Conservation (phyloP, 2,797 vertebrate genomes). For the Nothura maculosa region DNA sequence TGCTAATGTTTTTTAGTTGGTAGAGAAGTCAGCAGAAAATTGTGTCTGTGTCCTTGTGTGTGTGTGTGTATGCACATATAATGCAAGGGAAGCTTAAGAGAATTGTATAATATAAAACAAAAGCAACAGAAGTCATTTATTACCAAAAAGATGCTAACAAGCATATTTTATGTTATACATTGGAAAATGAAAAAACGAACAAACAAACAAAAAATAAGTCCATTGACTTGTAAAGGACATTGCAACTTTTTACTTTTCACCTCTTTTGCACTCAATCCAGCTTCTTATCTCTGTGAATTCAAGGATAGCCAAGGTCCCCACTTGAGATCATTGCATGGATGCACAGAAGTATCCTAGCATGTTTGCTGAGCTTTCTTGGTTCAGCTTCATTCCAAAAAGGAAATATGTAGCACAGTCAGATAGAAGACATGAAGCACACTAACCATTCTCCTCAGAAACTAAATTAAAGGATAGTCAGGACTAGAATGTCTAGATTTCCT, state of each 20-base stretch:
- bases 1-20: background rate
- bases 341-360: background rate
- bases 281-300: background rate
- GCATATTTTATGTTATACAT: background rate
- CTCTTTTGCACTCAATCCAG: background rate
- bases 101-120: background rate
- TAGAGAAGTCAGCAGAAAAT: background rate
- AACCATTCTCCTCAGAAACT: background rate
- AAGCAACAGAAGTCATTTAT: background rate
- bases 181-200: background rate
- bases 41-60: background rate
- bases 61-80: background rate
- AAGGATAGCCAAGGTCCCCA: background rate
- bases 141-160: background rate
- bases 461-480: background rate
- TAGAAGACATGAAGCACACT: background rate
- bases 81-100: background rate
- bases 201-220: background rate
- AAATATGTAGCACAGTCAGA: background rate
- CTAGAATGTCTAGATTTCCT: background rate
- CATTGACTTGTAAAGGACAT: background rate
- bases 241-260: background rate
- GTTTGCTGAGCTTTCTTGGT: background rate
- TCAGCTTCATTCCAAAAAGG: background rate
- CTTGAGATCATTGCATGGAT: background rate